Conservation (phyloP, 1,140 invertebrate genomes). For the Lordiphosa clarofinis region DNA sequence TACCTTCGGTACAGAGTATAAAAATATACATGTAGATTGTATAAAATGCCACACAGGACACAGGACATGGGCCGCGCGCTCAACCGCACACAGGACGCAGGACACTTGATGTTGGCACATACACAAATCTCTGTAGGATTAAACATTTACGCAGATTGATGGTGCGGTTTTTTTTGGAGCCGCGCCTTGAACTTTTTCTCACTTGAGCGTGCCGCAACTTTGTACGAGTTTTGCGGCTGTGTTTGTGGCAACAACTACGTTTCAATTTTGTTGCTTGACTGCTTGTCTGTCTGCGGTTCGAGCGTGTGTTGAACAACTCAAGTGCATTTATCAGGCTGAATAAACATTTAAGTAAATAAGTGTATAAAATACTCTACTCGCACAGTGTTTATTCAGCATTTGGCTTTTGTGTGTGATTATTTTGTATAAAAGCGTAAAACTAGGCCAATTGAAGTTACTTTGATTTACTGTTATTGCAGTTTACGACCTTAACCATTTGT, state of each 20-base stretch:
- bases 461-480: constrained; percentile 48
- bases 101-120: constrained; percentile 31
- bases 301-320: constrained; percentile 32
- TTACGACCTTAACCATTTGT: constrained; percentile 44
- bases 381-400: constrained; percentile 13
- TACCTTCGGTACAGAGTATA: too few relatives aligned
- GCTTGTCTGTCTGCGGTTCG: constrained; percentile 16
- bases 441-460: constrained; percentile 17
- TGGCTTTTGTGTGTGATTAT: constrained; percentile 1
- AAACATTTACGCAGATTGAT: constrained; percentile 77
- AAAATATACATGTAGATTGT: background rate
- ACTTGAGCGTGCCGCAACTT: constrained; percentile 5
- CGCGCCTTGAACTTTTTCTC: constrained; percentile 58
- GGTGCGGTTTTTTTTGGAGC: constrained; percentile 37
- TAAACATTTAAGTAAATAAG: constrained; percentile 21
- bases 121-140: constrained; percentile 68
- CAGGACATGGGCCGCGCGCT: constrained; percentile 18
- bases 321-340: constrained; percentile 48
- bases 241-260: constrained; percentile 17
- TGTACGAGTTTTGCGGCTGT: constrained; percentile 6
- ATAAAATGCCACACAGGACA: constrained; percentile 23
- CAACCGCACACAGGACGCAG: constrained; percentile 22
- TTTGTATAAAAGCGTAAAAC: constrained; percentile 9
- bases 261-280: constrained; percentile 44
- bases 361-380: constrained; percentile 5